Base-by-base conservation (phyloP, 92 coral and sea anemone genomes). In the Porites lobata region DNA sequence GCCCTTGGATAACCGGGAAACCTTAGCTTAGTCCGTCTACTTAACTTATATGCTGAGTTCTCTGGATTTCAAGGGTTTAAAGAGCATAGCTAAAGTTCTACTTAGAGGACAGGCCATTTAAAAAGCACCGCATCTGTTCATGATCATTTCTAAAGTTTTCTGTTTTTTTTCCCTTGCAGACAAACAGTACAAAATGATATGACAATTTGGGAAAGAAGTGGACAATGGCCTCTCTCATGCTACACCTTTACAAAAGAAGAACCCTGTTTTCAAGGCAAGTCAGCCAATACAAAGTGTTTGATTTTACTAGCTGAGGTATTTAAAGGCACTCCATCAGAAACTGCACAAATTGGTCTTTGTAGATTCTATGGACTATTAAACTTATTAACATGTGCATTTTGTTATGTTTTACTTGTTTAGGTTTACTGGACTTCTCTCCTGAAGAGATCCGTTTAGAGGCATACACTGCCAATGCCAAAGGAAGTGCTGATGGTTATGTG, bases 201-300 rank as follows among this genome's bases (percentile, higher is more conserved):
- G 90, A 94, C 86, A 62, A 81, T 86, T 12, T 96, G 99, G 99
- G 93, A 85, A 66, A 65, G 78, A 8, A 92, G 98, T 72, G 90
- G 92, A 58, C 99, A 95, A 71, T 96, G 99, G 99, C 98, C 99
- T 17, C 65, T 95, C 67, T 96, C 99, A 18, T 96, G 99, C 69
- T 96, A 95, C 64, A 82, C 99, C 13, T 95, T 72, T 78, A 78
- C 67, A 47, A 95, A 88, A 52, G 95, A 92, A n/a, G 96, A 94
- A 79, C 94, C 91, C 15, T 84, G 96, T 86, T 74, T 94, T n/a
- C 72, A 78, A 80, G 98, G 98, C 92, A 24, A 81, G 78, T 50
- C n/a, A 20, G 59, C 10, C 59, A 54, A 9, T 54, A 9, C 14
- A 54, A 9, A 9, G 59, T 54, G 59, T 54, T 38, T 38, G 47